Evolutionary conservation across 2,113 vertebrate genomes (phyloP), one percentile per base, ranked within the genome.

Genomic region (Clarias batrachus): DNA sequence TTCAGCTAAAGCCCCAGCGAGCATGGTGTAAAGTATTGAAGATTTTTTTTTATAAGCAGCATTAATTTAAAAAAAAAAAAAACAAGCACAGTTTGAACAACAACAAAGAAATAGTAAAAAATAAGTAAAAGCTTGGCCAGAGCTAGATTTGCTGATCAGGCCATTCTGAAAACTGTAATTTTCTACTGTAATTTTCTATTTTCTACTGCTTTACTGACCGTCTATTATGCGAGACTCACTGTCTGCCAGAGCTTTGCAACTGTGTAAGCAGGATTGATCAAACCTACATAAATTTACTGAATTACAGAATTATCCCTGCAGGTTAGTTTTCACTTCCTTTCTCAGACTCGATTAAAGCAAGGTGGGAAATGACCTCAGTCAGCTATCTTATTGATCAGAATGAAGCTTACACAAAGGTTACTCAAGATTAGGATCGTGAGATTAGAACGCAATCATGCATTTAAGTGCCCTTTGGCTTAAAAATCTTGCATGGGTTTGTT

Each of bases 401-500:
- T 62, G 27, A 30, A 59, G 54, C 57, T 81, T 62, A 25, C 59
- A 13, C 30, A 41, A 62, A 37, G 78, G 13, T 27, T 33, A n/a
- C 25, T 78, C 2, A 27, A 17, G 48, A 78, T 78, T 78, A 57
- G 25, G 16, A 59, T 37, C 8, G 9, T 60, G 9, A 80, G 27
- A 60, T 60, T 21, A 80, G 7, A 33, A 57, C 33, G 77, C 57
- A 23, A 23, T 62, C 11, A 6, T 62, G 59, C 30, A 41, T 62
- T 62, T 21, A 62, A 62, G 57, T 23, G 56, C 54, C 16, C 11
- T 79, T 54, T 27, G 25, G 48, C 13, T 19, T 27, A 23, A 52
- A 41, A 30, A 54, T 74, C 68, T 54, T 81, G 56, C 57, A 73
- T 62, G 66, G 66, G 57, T 82, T 86, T 74, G 59, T 23, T 82